Evolutionary conservation across 2,888 invertebrate species (phyloP), one percentile per base, ranked within the genome.

Genomic region (Tenthredo mesomela): DNA sequence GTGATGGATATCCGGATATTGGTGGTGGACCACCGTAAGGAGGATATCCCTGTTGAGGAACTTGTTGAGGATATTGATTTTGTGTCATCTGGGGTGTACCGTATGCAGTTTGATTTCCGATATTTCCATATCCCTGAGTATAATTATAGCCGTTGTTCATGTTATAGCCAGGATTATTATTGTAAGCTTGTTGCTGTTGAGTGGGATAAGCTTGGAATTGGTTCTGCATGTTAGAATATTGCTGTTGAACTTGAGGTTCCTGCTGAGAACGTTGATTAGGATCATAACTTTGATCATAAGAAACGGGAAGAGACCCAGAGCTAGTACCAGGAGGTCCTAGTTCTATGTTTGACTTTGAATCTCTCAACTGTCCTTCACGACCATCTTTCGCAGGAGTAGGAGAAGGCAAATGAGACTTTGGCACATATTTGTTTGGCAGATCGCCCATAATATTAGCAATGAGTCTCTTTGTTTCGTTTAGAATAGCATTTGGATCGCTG

Each of bases 371-470:
- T 67, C 29, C 29, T 47, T 82, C 67, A 3, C 67, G 82, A 18
- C 84, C 47, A n/a, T 85, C 33, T 37, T 85, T 84, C 10, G 21
- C 37, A 0, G 89, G 85, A 12, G 87, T 86, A 0, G 61, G 58
- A 40, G 75, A 58, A 40, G 73, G 84, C 12, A 89, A 82, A 73
- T 92, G 90, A 9, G 91, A 89, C 73, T 92, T 93, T 2, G 91
- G 88, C 12, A 90, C 91, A 82, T 91, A 93, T 85, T 93, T 91
- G 84, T 93, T 93, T 12, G 94, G 94, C 50, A 95, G 89, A 29
- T 95, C 94, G 33, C 95, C 95, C 95, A 96, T 95, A 25, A 96
- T 93, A 89, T 95, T 95, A 0, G 95, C 95, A 86, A 96, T 96
- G 3, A 95, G 90, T 78, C 94, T 94, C 89, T 96, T 95, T 0